A percentile compares a stretch with the other conserved stretches of the same genome.
phyloP scores from a whole-genome alignment of 2,888 invertebrate genomes.

The Rotaria socialis region DNA sequence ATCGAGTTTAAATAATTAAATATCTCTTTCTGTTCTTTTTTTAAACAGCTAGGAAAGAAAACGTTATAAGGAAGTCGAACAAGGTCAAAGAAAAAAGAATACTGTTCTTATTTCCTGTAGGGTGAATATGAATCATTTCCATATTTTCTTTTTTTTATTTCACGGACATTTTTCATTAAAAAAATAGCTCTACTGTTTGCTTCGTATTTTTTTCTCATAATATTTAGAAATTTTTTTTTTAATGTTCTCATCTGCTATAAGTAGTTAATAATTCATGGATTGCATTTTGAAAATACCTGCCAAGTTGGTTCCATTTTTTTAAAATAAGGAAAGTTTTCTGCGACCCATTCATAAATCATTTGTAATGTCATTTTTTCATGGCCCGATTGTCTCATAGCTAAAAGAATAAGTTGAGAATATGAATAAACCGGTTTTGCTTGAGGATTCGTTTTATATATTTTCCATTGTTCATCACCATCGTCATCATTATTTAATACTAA shows the following conservation, averaged over 20 bases:
- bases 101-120: not conserved
- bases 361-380: slow-evolving; percentile 79
- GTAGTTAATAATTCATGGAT: not conserved
- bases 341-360: slow-evolving; percentile 83
- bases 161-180: not conserved
- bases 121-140: not conserved
- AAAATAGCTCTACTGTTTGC: not conserved
- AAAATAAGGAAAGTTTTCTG: slow-evolving; percentile 83
- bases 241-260: not conserved
- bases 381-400: slow-evolving; percentile 84
- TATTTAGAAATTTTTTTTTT: not conserved
- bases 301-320: slow-evolving; percentile 81
- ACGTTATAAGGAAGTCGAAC: not conserved
- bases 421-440: slow-evolving; percentile 83
- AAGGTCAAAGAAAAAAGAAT: not conserved
- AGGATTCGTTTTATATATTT: slow-evolving; percentile 73
- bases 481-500: not conserved
- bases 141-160: not conserved
- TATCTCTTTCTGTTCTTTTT: not conserved
- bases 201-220: not conserved
- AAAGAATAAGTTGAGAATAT: slow-evolving; percentile 81
- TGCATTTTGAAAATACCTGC: slow-evolving; percentile 70
- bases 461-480: slow-evolving; percentile 55
- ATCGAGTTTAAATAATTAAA: not conserved
- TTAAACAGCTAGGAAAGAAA: not conserved